Evolutionary conservation across 2,797 vertebrate genomes (phyloP).

Genomic region (Poliocrania exsul): DNA sequence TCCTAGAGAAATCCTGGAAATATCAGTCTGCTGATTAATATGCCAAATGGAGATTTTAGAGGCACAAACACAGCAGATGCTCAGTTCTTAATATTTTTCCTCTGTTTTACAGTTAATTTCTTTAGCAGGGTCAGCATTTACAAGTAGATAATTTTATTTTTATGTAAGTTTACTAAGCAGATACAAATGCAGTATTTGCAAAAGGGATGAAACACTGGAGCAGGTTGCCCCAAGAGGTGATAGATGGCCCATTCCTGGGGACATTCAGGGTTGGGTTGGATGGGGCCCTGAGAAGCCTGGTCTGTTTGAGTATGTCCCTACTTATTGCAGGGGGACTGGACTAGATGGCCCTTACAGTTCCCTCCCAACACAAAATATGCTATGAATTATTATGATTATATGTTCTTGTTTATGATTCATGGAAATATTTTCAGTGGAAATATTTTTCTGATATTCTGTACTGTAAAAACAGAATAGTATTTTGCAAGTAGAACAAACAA

Average conservation of each 20-base stretch:
- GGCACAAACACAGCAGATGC: background rate
- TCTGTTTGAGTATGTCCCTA: background rate
- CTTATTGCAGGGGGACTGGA: background rate
- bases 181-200: background rate
- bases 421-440: background rate
- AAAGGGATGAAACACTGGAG: background rate
- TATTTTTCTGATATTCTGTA: background rate
- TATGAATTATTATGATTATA: background rate
- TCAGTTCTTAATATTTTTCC: background rate
- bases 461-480: background rate
- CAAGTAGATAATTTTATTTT: background rate
- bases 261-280: rapidly evolving
- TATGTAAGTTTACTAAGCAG: background rate
- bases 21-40: background rate
- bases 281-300: rapidly evolving
- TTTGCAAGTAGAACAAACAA: background rate
- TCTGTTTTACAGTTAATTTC: background rate
- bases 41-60: background rate
- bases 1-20: background rate
- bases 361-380: background rate
- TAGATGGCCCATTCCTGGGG: background rate
- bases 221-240: background rate
- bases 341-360: background rate
- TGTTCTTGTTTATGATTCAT: too few relatives aligned
- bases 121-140: background rate